Evolutionary conservation across 2,888 invertebrate species (phyloP), one percentile per base, ranked within the genome.

Genomic region (Epinotia demarniana): DNA sequence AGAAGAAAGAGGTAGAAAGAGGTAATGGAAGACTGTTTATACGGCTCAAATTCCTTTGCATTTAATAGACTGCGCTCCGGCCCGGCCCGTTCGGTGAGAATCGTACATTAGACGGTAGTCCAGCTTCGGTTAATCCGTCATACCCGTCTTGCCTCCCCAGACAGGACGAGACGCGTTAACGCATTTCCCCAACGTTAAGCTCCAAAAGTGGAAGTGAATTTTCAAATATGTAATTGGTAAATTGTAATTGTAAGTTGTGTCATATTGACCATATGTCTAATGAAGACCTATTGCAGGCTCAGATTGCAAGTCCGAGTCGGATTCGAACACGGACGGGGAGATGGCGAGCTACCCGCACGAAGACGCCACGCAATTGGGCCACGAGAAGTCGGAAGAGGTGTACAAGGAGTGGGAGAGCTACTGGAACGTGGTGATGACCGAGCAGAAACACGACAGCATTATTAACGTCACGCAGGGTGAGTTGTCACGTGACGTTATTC

Each of bases 341-440:
- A 89, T 89, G 89, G 77, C 86, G 3, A 66, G 76, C 63, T 89
- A 84, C 77, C 88, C 89, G 0, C 89, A 91, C 80, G 90, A 90
- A 49, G 89, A 91, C 78, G 89, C 90, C 0, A 78, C 83, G 0
- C 80, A 87, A 58, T 82, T 94, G 1, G 93, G 79, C 8, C 83
- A 80, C 6, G 92, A 92, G 66, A 91, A 90, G 78, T 90, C 93
- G 0, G 92, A 93, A 71, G 91, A 92, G 75, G 83, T 83, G 0
- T 92, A 86, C 80, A 86, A 86, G 64, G 90, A 90, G 57, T 94
- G 93, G 93, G 81, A 85, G 43, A 87, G 85, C 46, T 93, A 89
- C 78, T 94, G 92, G 92, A 82, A 81, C 6, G 73, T 84, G 1
- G 86, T 87, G 19, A 78, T 83, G 33, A 76, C 79, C 1, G 81